Base-by-base conservation (phyloP, 35 echinoderm and acorn worm species). In the Strongylocentrotus purpuratus region DNA sequence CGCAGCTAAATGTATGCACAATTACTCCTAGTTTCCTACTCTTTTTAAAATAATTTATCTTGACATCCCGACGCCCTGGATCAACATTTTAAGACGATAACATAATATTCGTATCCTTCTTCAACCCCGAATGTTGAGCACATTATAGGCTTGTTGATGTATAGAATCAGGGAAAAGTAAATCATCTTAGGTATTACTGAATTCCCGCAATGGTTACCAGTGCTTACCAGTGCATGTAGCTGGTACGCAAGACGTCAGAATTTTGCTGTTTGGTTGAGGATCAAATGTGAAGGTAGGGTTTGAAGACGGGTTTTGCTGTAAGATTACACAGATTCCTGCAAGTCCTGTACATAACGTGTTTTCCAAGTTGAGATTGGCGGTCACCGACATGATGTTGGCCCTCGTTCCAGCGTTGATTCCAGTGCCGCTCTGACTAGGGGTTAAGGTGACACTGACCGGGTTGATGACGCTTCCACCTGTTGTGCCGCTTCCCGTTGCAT, bases 161-260 rank as follows among this genome's bases (percentile, higher is more conserved):
- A 41, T 41, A 3, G 35, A 41, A 41, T 41, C 35, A n/a, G n/a
- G n/a, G n/a, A 41, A 41, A 41, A 41, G 35, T 41, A 41, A 41
- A 41, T 41, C 35, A 41, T 41, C 35, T 41, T 41, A 41, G 1
- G 35, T 41, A 1, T 41, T 41, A 41, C 35, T 41, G 35, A 1
- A 41, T 41, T 41, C 35, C 3, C 35, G 35, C 35, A 3, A 41
- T 41, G 35, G 35, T 41, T 41, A 41, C 11, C 45, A 13, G 5
- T 58, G 41, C 31, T n/a, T 93, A 93, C 91, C 91, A 50, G 47
- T 93, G 48, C 91, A 93, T 8, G 46, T 48, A 32, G 91, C 91
- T 12, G 91, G 91, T 4, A 32, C 31, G 31, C 91, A 93, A 32
- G 91, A 47, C 10, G 91, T 93, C 13, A 93, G 48, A 47, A 93